Base-by-base conservation (phyloP, 2,888 invertebrate species). In the Epinotia brunnichana region DNA sequence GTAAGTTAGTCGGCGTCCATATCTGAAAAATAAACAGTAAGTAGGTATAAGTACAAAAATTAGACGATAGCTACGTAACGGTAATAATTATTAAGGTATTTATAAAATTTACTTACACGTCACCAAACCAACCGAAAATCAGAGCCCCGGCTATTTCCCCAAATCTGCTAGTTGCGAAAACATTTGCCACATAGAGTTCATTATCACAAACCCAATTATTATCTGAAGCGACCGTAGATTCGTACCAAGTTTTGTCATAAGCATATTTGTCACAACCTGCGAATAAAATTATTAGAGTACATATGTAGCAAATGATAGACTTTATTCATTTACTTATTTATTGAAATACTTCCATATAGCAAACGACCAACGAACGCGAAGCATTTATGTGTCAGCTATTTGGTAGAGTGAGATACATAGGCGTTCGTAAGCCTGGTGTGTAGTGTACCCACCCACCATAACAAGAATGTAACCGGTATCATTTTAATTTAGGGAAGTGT, bases 61-160 rank as follows among this genome's bases (percentile, higher is more conserved):
- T 17, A 62, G 7, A 62, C 17, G n/a, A 3, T 48, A 19, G 13
- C 15, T 21, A 44, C 9, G 11, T 9, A 2, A 24, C 21, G 13
- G 13, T 41, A 17, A 13, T 56, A 0, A 13, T 35, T 35, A 35
- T 9, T 35, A 9, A 35, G 9, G 5, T 2, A 15, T 48, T 48
- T 48, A n/a, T n/a, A n/a, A 48, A 5, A n/a, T 48, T 48, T 77
- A 86, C 89, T 76, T 75, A 89, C 90, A 79, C 74, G 69, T 90
- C 90, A 62, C 89, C 88, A 75, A 87, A 84, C 89, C 89, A 89
- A 57, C 89, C 89, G 73, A 90, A 87, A 70, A 85, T 70, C 29
- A 88, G 69, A 17, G 89, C 87, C 61, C 89, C 90, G 15, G 86
- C 35, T 10, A 83, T 80, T 79, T 90, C 90, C 19, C 84, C 85